Percentiles rank a stretch among this genome's conserved stretches.
Conservation (phyloP, 2,113 vertebrate genomes). For the Polyodon spathula region DNA sequence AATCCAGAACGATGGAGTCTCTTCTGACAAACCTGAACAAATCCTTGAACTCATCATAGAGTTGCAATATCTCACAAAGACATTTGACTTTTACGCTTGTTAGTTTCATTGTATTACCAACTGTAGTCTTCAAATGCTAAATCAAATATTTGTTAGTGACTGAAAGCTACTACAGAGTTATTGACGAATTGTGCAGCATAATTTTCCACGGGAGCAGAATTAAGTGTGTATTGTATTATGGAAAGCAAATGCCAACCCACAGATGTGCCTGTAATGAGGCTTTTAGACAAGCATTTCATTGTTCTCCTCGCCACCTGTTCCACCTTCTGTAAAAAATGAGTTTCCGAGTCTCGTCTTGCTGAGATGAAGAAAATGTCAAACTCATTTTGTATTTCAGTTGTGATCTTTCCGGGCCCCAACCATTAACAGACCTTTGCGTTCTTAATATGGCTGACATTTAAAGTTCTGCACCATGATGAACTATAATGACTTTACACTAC, state of each 20-base stretch:
- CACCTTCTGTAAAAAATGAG: neutral
- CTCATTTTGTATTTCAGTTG: slow-evolving; percentile 1
- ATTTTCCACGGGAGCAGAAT: too few relatives aligned
- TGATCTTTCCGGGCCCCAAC: neutral
- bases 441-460: neutral
- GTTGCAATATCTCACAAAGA: too few relatives aligned
- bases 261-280: neutral
- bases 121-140: too few relatives aligned
- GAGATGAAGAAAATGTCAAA: neutral
- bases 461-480: neutral
- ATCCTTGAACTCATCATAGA: too few relatives aligned
- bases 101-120: too few relatives aligned
- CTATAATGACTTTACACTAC: neutral
- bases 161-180: too few relatives aligned
- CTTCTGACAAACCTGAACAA: too few relatives aligned
- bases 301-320: neutral
- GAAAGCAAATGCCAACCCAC: neutral
- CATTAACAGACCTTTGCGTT: neutral
- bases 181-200: too few relatives aligned
- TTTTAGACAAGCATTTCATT: neutral
- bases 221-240: too few relatives aligned
- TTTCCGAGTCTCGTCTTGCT: neutral
- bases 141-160: too few relatives aligned
- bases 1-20: too few relatives aligned
- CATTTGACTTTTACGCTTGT: too few relatives aligned